Conservation (phyloP, 92 coral and sea anemone genomes). For the Epizoanthus ramosus region DNA sequence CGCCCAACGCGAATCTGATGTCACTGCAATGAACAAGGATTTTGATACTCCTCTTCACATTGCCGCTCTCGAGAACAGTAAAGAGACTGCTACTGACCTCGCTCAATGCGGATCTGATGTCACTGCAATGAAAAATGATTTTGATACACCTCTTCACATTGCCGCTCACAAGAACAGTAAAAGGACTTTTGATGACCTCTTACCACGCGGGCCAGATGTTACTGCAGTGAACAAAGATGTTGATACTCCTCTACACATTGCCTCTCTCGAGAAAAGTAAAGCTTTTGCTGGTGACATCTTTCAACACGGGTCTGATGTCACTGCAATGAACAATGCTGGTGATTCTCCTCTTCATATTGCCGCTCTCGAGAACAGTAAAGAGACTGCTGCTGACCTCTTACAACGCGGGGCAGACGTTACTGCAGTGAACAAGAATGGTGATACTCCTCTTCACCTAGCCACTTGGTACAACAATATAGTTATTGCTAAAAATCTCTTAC, state of each 20-base stretch:
- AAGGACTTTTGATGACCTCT: too few species aligned
- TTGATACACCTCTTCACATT: too few species aligned
- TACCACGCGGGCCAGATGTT: too few species aligned
- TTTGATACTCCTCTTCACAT: too few species aligned
- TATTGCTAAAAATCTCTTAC: neutral
- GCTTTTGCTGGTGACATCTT: neutral
- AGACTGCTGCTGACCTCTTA: too few species aligned
- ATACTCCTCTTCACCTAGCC: neutral
- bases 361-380: neutral
- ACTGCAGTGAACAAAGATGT: too few species aligned
- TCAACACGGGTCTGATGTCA: neutral
- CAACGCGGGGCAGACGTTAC: too few species aligned
- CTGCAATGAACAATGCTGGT: neutral
- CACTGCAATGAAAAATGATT: too few species aligned
- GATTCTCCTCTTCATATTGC: neutral
- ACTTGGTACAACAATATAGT: neutral
- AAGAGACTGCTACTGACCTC: neutral
- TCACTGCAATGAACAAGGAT: too few species aligned
- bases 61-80: neutral
- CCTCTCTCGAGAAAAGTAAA: neutral
- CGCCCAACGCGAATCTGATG: too few species aligned
- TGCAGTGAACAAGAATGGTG: too few species aligned
- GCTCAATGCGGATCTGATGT: neutral
- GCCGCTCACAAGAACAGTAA: too few species aligned
- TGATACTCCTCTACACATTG: neutral